phyloP scores from a whole-genome alignment of 2,888 invertebrate species.

The Bedellia somnulentella region DNA sequence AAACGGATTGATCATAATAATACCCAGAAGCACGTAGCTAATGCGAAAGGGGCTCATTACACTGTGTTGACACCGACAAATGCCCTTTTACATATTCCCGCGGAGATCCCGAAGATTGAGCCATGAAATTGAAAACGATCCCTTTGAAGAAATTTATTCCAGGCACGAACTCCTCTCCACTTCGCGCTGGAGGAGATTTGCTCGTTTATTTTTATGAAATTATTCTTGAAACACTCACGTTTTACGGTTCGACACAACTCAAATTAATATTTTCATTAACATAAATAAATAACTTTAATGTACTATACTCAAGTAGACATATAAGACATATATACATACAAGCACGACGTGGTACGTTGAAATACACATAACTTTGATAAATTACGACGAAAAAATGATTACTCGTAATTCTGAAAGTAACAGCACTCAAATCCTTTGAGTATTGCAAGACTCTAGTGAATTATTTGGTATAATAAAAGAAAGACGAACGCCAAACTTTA shows the following conservation, averaged over 20 bases:
- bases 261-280: background rate
- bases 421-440: no score
- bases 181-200: slow-evolving; percentile 51
- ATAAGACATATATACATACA: no score
- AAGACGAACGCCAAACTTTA: slow-evolving; percentile 17
- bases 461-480: no score
- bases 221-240: slow-evolving; percentile 48
- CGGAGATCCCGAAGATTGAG: slow-evolving; percentile 58
- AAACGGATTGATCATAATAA: slow-evolving; percentile 21
- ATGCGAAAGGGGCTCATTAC: slow-evolving; percentile 50
- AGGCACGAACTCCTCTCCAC: slow-evolving; percentile 54
- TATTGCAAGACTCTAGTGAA: no score
- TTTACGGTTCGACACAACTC: slow-evolving; percentile 22
- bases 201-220: slow-evolving; percentile 59
- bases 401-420: no score
- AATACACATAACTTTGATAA: no score
- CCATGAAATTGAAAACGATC: slow-evolving; percentile 62
- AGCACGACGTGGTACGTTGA: no score
- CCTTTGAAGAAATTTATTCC: slow-evolving; percentile 59
- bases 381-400: no score
- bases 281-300: background rate
- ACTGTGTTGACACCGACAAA: slow-evolving; percentile 57
- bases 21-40: slow-evolving; percentile 37
- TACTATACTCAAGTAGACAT: no score
- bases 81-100: slow-evolving; percentile 58